These are phyloP conservation scores for Arrhamphus sclerolepis DNA, from an alignment of 2,797 vertebrate genomes.

Conservation along the genomic window DNA sequence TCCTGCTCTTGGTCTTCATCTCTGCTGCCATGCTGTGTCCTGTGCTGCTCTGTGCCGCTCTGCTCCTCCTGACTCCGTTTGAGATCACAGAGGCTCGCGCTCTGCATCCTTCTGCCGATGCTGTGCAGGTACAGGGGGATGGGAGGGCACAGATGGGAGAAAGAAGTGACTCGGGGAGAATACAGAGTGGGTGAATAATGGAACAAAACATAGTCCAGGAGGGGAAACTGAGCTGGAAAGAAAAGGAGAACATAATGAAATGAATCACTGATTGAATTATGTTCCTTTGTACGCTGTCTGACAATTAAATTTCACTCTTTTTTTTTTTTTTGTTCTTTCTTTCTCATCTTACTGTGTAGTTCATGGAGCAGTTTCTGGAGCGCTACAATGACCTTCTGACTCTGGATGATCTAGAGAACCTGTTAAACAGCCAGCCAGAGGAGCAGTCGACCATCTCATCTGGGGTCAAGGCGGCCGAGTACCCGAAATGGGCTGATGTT, in stretches of 20 bases:
- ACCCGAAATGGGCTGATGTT: conserved; percentile 78
- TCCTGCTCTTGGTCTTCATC: conserved; percentile 14
- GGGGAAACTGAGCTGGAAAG: conserved; percentile 20
- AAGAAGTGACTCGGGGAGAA: conserved; percentile 27
- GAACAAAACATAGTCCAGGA: conserved; percentile 1
- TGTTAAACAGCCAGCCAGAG: conserved; percentile 75
- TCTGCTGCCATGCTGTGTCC: conserved; percentile 76
- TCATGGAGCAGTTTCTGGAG: conserved; percentile 83
- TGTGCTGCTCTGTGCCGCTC: conserved; percentile 73
- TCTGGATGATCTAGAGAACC: conserved; percentile 82
- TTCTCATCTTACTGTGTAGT: conserved; percentile 50
- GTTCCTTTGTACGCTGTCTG: conserved; percentile 43
- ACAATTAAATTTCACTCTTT: conserved; percentile 44
- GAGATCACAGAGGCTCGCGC: conserved; percentile 76
- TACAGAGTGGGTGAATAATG: conserved; percentile 31
- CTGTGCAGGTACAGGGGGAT: conserved; percentile 74
- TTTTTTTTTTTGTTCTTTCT: conserved; percentile 1
- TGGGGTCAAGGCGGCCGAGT: conserved; percentile 71
- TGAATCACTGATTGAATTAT: conserved; percentile 70
- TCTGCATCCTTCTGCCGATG: conserved; percentile 77
- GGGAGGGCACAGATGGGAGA: background rate
- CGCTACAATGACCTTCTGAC: conserved; percentile 84
- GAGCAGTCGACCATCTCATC: conserved; percentile 73
- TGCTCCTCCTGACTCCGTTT: conserved; percentile 78
- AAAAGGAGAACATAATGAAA: conserved; percentile 60